A percentile compares a stretch with the other conserved stretches of the same genome.
These are phyloP conservation scores for Drosophila tristis DNA, from an alignment of 1,140 invertebrate genomes.

Conservation along the genomic window DNA sequence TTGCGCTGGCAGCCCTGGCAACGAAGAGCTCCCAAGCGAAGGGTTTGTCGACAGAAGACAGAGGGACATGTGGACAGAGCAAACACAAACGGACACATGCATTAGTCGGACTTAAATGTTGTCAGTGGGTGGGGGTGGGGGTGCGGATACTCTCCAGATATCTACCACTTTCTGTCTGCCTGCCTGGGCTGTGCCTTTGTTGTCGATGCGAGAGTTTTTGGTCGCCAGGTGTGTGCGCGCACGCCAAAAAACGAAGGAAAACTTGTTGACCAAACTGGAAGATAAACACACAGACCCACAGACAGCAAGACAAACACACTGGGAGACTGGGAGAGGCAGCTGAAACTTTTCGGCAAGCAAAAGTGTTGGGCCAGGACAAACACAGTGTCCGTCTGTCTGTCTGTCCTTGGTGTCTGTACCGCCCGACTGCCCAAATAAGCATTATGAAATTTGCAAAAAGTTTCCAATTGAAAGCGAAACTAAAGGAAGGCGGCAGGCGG, in stretches of 20 bases:
- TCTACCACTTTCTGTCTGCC: constrained; percentile 1
- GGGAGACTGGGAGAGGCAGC: not conserved
- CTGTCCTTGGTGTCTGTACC: not conserved
- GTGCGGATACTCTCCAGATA: constrained; percentile 13
- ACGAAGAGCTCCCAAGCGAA: constrained; percentile 31
- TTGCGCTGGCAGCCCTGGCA: constrained; percentile 17
- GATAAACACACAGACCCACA: constrained; percentile 62
- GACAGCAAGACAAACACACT: constrained; percentile 32
- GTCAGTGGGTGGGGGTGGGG: constrained; percentile 24
- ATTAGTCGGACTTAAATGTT: constrained; percentile 79
- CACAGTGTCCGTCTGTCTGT: constrained; percentile 28
- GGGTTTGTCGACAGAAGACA: constrained; percentile 14
- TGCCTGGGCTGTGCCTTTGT: constrained; percentile 14
- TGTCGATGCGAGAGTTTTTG: constrained; percentile 8
- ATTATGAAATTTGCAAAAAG: constrained; percentile 77
- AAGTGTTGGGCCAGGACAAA: constrained; percentile 69
- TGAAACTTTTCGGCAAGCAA: constrained; percentile 60
- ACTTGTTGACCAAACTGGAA: constrained; percentile 80
- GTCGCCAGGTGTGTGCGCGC: constrained; percentile 70
- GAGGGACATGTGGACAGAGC: constrained; percentile 67
- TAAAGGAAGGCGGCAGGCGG: not conserved
- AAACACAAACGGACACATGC: constrained; percentile 79
- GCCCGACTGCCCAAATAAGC: constrained; percentile 63
- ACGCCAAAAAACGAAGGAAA: constrained; percentile 48
- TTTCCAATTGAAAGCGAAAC: constrained; percentile 67